Base-by-base conservation (phyloP, 2,113 vertebrate species). In the Podarcis raffonei region DNA sequence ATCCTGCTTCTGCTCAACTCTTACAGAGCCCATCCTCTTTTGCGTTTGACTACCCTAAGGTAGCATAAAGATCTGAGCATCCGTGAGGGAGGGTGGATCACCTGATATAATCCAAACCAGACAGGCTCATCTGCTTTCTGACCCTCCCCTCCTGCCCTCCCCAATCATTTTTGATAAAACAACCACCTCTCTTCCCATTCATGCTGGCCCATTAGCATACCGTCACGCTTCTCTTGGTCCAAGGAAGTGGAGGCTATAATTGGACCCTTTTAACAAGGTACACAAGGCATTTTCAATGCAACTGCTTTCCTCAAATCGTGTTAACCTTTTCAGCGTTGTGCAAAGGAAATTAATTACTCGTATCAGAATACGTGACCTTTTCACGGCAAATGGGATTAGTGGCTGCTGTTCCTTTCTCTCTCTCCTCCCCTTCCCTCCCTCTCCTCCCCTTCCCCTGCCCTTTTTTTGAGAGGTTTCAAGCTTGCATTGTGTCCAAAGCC, bases 281-380 rank as follows among this genome's bases (percentile, higher is more conserved):
- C 97, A 97, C 96, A 96, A 97, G 96, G 96, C 95, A 95, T 97
- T 96, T 95, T 92, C 97, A 96, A 97, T 96, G 96, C 95, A 97
- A 97, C 96, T 95, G 95, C 94, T 42, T 96, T 95, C 95, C 95
- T 97, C 97, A 97, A 97, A 98, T 97, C 97, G 96, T 95, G 96
- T 97, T 98, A 97, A 97, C 97, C 97, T 98, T 98, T 98, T 97
- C 97, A 97, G 95, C 90, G 89, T 48, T 35, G 94, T 95, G 95
- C 89, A n/a, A 95, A 96, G 96, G 96, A 97, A 98, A 97, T 98
- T 97, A 97, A 97, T 98, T 97, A 97, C 97, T 97, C 96, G 94
- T 97, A 97, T 95, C 88, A 0, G 94, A 95, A 94, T 95, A 94
- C 92, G 96, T 92, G 97, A 97, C 97, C 97, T 97, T 98, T 98